Evolutionary conservation across 2,797 vertebrate species (phyloP), one percentile per base, ranked within the genome.

Genomic region (Anniella stebbinsi): DNA sequence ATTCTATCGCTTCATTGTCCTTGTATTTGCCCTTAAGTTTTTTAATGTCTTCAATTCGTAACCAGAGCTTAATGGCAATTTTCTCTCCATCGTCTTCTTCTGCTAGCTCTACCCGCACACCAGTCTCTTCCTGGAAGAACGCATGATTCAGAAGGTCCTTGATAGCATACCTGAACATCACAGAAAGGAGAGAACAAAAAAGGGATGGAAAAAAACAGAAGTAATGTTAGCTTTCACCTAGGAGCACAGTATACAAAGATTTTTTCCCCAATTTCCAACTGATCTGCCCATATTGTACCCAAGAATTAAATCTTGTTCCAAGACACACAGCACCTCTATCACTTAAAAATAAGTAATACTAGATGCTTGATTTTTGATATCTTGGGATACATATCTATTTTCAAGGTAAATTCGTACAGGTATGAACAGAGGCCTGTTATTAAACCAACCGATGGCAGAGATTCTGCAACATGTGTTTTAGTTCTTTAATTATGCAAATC

Each of bases 41-140:
- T 97, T 99, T 99, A 90, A 98, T 98, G 80, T 99, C 99, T 97
- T 99, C 99, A 95, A 99, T 99, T 91, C 99, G 98, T 82, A 99
- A 97, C 99, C 99, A 99, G 78, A 99, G 98, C 94, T 99, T 99
- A 95, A 99, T 99, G 48, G 98, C 98, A 45, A 99, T 99, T 98
- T 99, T 98, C 97, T 99, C 99, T 93, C 99, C 99, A 94, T 99
- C 99, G n/a, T 99, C 99, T 96, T 99, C 99, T 95, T 99, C 99
- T 51, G 99, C 99, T 95, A 99, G 96, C 95, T 99, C 99, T 95
- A 99, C 99, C 87, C 99, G 98, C 92, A 99, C 99, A 75, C 99
- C 99, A 0, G 99, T 99, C 95, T 99, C 99, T 95, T 99, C 99
- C 96, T 99, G 99, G 97, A 99, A 99, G 97, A 99, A 99, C 69